These are phyloP conservation scores for Sycon ciliatum DNA, from an alignment of 37 sponge, comb jelly and placozoan species.

Conservation along the genomic window DNA sequence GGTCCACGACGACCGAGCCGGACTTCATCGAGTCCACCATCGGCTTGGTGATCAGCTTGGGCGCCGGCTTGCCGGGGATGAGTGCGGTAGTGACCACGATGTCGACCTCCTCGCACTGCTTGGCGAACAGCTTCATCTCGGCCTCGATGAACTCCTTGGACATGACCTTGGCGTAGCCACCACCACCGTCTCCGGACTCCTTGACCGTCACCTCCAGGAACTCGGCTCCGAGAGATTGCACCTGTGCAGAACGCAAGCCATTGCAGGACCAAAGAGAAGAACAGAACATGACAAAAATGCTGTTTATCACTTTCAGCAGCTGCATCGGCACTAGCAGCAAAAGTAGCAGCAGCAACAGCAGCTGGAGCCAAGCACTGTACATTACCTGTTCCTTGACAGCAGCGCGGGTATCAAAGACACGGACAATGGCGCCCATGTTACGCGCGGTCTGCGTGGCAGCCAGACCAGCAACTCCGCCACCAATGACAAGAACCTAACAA, in stretches of 20 bases:
- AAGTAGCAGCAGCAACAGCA: no score
- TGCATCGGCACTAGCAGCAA: no score
- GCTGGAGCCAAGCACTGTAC: no score
- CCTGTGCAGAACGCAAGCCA: no score
- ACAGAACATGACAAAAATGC: no score
- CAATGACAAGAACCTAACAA: slow-evolving; percentile 85
- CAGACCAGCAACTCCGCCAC: slow-evolving; percentile 86
- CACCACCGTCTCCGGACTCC: slow-evolving; percentile 79
- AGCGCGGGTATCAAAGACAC: slow-evolving; percentile 79
- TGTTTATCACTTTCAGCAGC: no score
- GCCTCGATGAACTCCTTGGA: slow-evolving; percentile 83
- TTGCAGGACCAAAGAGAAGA: no score
- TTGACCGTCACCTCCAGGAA: slow-evolving; percentile 71
- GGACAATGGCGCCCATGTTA: slow-evolving; percentile 87
- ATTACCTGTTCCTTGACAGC: slow-evolving; percentile 85
- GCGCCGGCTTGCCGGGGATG: slow-evolving; percentile 87
- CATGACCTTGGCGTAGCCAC: slow-evolving; percentile 92
- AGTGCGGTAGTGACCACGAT: slow-evolving; percentile 84
- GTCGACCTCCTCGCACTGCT: slow-evolving; percentile 85
- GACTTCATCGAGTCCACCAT: slow-evolving; percentile 87
- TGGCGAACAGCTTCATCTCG: slow-evolving; percentile 83
- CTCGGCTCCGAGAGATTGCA: slow-evolving; percentile 80
- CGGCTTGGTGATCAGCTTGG: slow-evolving; percentile 67
- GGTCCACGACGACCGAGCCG: slow-evolving; percentile 87
- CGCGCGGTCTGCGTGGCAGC: slow-evolving; percentile 77